phyloP scores from a whole-genome alignment of 2,113 vertebrate species.

The Psilopsiagon aurifrons region DNA sequence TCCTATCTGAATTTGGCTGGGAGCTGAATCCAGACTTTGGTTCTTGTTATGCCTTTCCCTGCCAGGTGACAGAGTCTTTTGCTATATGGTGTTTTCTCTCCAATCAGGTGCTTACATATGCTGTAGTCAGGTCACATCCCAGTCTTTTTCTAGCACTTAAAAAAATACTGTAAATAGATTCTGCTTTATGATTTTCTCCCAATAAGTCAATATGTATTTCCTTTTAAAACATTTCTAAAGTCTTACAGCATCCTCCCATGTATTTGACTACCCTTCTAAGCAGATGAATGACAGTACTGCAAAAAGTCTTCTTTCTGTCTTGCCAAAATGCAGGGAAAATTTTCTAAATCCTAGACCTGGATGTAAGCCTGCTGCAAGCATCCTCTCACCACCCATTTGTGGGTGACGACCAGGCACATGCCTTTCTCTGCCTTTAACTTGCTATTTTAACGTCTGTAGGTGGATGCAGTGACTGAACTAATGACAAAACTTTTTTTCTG shows the following conservation, averaged over 20 bases:
- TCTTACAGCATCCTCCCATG: background rate
- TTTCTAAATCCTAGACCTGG: background rate
- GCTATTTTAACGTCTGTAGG: background rate
- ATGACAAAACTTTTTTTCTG: background rate
- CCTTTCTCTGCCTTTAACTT: background rate
- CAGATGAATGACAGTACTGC: background rate
- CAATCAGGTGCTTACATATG: background rate
- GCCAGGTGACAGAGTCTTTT: background rate
- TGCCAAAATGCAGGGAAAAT: background rate
- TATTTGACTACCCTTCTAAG: background rate
- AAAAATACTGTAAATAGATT: background rate
- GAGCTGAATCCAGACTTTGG: background rate
- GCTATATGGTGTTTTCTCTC: background rate
- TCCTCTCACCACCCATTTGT: rapidly evolving
- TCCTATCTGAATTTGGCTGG: constrained; percentile 27
- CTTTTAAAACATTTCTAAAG: background rate
- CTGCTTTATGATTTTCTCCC: background rate
- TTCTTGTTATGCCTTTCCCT: background rate
- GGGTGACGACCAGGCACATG: rapidly evolving
- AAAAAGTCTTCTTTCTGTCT: background rate
- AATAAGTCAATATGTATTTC: background rate
- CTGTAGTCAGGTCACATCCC: background rate
- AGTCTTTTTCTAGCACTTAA: background rate
- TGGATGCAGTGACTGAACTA: background rate
- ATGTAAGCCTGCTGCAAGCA: background rate